Evolutionary conservation across 1,140 invertebrate species (phyloP), one percentile per base, ranked within the genome.

Genomic region (Solenopsis fugax): DNA sequence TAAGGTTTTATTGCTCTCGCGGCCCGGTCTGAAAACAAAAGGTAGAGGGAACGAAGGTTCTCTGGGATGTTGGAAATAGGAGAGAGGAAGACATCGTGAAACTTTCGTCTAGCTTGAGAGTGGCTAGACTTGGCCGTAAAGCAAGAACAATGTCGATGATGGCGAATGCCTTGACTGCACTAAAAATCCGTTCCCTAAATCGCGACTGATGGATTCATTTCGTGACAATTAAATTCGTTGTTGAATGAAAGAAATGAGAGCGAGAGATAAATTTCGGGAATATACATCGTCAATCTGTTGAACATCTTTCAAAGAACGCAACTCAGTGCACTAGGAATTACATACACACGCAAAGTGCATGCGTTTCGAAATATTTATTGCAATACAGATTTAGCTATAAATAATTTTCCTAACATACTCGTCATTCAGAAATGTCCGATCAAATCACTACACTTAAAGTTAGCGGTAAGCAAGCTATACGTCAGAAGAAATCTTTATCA

Each of bases 1-100:
- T 90, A 86, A 88, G 87, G 87, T 91, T 92, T 92, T 91, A 91
- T 91, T 88, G 91, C 91, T 90, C 86, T 89, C 85, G 88, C 89
- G 88, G 85, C 77, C 56, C 60, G 54, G 48, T 72, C 82, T 52
- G 78, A 85, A 85, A 90, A 90, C 89, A 90, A 88, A 90, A 82
- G 89, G 67, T 52, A 45, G 56, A 80, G 73, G 50, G 81, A 85
- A 64, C 62, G 88, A 77, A 87, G 69, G 71, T 48, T 62, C 56
- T 24, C 64, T 13, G 18, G 71, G 21, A 81, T 69, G 48, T 37
- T 60, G 41, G 62, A 58, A 48, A 34, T n/a, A 21, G 29, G 16
- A 41, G 34, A 65, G 50, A 65, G 75, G n/a, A 45, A 48, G 50
- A 76, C 76, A 29, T 77, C 62, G 71, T 24, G 80, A 88, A 89